Evolutionary conservation across 2,888 invertebrate genomes (phyloP), one percentile per base, ranked within the genome.

Genomic region (Miltochrista miniata): DNA sequence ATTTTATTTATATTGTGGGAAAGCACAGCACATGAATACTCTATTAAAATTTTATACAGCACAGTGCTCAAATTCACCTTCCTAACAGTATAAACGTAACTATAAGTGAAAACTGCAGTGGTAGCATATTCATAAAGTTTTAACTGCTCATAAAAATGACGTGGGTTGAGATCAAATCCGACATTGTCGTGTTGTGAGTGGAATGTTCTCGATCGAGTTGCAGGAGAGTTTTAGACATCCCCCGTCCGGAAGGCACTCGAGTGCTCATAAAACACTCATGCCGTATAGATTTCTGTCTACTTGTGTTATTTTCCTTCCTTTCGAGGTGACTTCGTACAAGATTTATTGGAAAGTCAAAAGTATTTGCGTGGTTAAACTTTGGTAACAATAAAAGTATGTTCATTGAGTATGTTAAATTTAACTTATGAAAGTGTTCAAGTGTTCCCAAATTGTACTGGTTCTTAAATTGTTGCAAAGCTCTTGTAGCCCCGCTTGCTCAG

Each of bases 221-320:
- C 65, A 70, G 70, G 72, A 61, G 79, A 85, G 83, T 83, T 83
- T 85, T 86, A 85, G 85, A 83, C 85, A 83, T 82, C 83, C 79
- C 76, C 74, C 68, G 74, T 72, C 76, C 79, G 82, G 81, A 81
- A 83, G 76, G 76, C 79, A 76, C 85, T 87, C 76, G 74, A 87
- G 87, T 83, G 85, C 83, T 87, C 87, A 85, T 87, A 88, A 87
- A 88, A 85, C 85, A 87, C 87, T 87, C 82, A 76, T 78, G 79
- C 75, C 77, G 72, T 76, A 76, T 77, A 79, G 76, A 79, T 77
- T 70, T 70, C 72, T 72, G 74, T 77, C 73, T 76, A 56, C 80
- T 80, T 79, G 72, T 77, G 68, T 74, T 78, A 74, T 79, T 79
- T 78, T 72, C 68, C 69, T 73, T 71, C 60, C 59, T 70, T 65